Base-by-base conservation (phyloP, 2,113 vertebrate species). In the Antechinus flavipes region DNA sequence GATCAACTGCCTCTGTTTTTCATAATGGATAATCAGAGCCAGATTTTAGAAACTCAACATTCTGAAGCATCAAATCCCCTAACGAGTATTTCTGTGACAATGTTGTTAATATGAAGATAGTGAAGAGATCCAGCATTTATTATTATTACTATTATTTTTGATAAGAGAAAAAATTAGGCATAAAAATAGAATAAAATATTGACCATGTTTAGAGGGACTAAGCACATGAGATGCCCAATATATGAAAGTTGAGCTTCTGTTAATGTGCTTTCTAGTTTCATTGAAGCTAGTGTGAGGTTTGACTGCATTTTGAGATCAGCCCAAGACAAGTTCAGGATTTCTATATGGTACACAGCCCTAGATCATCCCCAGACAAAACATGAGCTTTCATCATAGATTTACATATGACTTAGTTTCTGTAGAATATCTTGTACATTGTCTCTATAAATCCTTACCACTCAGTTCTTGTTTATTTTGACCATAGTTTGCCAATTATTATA, bases 141-240 rank as follows among this genome's bases (percentile, higher is more conserved):
- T 84, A 90, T 84, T 91, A 94, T 12, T 27, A 46, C 49, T 58
- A 90, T 58, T 91, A 53, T 91, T 27, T 1, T 91, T 91, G 24
- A 68, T 22, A 68, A 16, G 68, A 30, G 94, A 90, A 94, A 19
- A 90, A 8, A 93, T 49, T 8, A 94, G 49, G 8, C 22, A 89
- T 84, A 91, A 96, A 96, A 93, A 92, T 30, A n/a, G 46, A 50
- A 9, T 90, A 93, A 92, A 92, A 90, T 93, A 50, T 90, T 42
- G 91, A 54, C 46, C 56, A n/a, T 8, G 49, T 76, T 8, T 42
- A 84, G 92, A 84, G 25, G n/a, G 1, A 24, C 26, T 92, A 91
- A 58, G 9, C 93, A 3, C 52, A 90, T 91, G 52, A 90, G 91
- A 94, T 3, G 93, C 23, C 24, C 24, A 54, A 55, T n/a, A 91